A percentile compares a stretch with the other conserved stretches of the same genome.
These are phyloP conservation scores for Ara ararauna DNA, from an alignment of 2,797 vertebrate species.

Conservation along the genomic window DNA sequence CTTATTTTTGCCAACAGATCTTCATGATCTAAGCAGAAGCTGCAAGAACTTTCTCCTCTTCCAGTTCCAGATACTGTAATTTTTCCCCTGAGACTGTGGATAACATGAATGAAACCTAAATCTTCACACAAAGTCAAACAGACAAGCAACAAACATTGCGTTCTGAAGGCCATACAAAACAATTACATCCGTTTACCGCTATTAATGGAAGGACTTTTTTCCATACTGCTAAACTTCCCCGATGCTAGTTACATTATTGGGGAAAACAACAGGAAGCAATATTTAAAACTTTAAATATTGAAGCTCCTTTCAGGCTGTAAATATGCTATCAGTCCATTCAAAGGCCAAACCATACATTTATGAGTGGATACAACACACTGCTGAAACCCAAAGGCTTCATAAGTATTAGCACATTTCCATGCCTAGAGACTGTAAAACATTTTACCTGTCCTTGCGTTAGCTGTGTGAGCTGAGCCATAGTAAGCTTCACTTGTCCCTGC, in stretches of 20 bases:
- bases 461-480: constrained; percentile 93
- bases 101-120: not conserved
- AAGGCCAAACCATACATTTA: not conserved
- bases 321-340: not conserved
- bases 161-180: not conserved
- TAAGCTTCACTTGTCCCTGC: constrained; percentile 94
- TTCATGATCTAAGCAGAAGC: not conserved
- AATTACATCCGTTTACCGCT: not conserved
- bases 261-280: not conserved
- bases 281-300: not conserved
- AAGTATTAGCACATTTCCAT: not conserved
- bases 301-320: not conserved
- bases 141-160: not conserved
- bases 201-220: not conserved
- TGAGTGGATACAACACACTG: not conserved
- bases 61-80: not conserved
- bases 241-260: not conserved
- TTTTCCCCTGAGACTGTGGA: not conserved
- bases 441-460: constrained; percentile 92
- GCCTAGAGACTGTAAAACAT: not conserved
- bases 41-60: not conserved
- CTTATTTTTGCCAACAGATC: not conserved
- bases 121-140: not conserved
- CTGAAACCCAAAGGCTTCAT: not conserved
- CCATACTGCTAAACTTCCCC: not conserved